Evolutionary conservation across 1,140 invertebrate species (phyloP), one percentile per base, ranked within the genome.

Genomic region (Megathymus violae): DNA sequence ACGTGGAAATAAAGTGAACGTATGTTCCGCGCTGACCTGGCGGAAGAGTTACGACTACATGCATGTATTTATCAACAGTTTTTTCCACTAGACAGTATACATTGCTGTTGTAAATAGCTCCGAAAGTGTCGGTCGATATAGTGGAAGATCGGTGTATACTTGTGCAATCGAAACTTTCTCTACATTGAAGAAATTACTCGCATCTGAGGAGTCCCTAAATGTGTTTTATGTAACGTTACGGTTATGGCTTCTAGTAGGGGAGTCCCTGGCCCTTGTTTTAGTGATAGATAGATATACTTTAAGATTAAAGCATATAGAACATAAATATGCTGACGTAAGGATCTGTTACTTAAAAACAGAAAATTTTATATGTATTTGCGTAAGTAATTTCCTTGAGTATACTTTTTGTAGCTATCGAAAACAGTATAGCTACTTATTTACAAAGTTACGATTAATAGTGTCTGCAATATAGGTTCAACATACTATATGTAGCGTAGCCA

Each of bases 181-280:
- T 4, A 11, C 22, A 16, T 11, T 6, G 15, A 7, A 7, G 22
- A 46, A 34, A 59, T 59, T 59, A 59, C 54, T 46, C n/a, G 38
- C 34, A 5, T 34, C 41, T 59, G 6, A 34, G 41, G 31, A 59
- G 54, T 34, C 41, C 41, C 27, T 59, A 46, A 46, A 46, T 59
- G 17, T 47, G 46, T 19, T 59, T 47, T 59, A 59, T 59, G 41
- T 59, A 36, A 50, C 25, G 46, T 59, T 47, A 50, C 46, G 22
- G 46, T 50, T 50, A 59, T 36, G 54, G 43, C 54, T 27, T 3
- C 14, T 47, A 47, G 54, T 47, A 36, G 41, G 27, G 43, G 17
- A 15, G 54, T 27, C 44, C 11, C 43, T 22, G 54, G 15, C 19
- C 47, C 43, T 58, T 59, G 41, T 46, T 58, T 59, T 47, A 16